Base-by-base conservation (phyloP, 2,113 vertebrate species). In the Lepidothrix coronata region DNA sequence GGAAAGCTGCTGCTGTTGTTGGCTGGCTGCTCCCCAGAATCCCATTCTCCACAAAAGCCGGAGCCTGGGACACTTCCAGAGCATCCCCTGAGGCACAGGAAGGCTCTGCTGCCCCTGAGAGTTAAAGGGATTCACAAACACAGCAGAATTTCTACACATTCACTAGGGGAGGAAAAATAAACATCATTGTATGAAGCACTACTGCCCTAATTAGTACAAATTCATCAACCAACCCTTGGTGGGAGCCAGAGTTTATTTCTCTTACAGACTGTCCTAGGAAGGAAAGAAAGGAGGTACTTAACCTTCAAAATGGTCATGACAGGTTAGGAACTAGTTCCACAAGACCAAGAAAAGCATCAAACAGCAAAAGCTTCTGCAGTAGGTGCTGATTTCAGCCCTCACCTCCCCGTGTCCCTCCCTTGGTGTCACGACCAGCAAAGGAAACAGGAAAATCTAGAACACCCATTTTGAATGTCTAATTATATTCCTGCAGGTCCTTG, bases 121-220 rank as follows among this genome's bases (percentile, higher is more conserved):
- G 17, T 9, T 13, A 37, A 8, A 55, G 31, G 28, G 12, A 37
- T 22, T n/a, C 35, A 49, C 31, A 25, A 27, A 24, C 8, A 52
- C 16, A 14, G 35, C 25, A 4, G 18, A 5, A 14, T 27, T 63
- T 67, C 39, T 73, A 43, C n/a, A 25, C 8, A 0, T 5, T 11
- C 54, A 43, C 30, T 6, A 2, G 20, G 30, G 61, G 9, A 25
- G 9, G 8, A 0, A 8, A 46, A 62, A 57, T 2, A 5, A 57
- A 16, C 14, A 2, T 1, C 7, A 3, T 1, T 5, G 8, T 11
- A 2, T 1, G 5, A 6, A 73, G n/a, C 37, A 6, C 9, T 8
- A 8, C 11, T 31, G 19, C 27, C 7, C 15, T 37, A 5, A n/a
- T 63, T 19, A 43, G 13, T 5, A 8, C 41, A 31, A 44, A 62